Evolutionary conservation across 2,113 vertebrate species (phyloP), one percentile per base, ranked within the genome.

Genomic region (Heterotilapia buettikoferi): DNA sequence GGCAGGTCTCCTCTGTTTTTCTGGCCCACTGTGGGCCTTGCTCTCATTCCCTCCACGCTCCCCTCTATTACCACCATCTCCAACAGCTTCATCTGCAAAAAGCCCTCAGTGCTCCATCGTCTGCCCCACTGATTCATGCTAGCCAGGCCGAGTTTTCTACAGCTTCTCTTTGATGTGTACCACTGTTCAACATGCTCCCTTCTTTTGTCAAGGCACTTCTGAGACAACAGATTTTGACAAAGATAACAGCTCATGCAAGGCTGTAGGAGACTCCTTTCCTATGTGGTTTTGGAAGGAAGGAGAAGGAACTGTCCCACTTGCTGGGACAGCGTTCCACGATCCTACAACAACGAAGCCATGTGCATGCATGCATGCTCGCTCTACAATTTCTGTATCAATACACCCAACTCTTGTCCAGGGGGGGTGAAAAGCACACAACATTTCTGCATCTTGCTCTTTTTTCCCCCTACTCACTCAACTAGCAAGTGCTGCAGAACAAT

Each of bases 161-260:
- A 86, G 92, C 90, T 56, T 86, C 66, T 36, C 87, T 96, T 94
- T 96, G 95, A 96, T 96, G 92, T 92, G 84, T 43, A 86, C 73
- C 87, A 61, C 53, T 95, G 95, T 95, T 94, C 90, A 90, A 96
- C 96, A 96, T 31, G 88, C 87, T 90, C 79, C 88, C 61, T 84
- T 88, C 91, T 92, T 92, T 96, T 92, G 91, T 93, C 86, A 24
- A 85, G 71, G 38, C 79, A 78, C 92, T 88, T 89, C 88, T 57
- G 82, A 93, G 85, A 91, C 80, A 92, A 89, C 86, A 38, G 90
- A 92, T 90, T 81, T 73, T 87, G 85, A 91, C 83, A 61, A 85
- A 82, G 85, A 84, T 86, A 93, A 88, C 83, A 84, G 92, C 91
- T 80, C 63, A 45, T 14, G 33, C 88, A 88, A 54, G 78, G 83